phyloP scores from a whole-genome alignment of 2,888 invertebrate genomes.

The Drosophila melanocephala region DNA sequence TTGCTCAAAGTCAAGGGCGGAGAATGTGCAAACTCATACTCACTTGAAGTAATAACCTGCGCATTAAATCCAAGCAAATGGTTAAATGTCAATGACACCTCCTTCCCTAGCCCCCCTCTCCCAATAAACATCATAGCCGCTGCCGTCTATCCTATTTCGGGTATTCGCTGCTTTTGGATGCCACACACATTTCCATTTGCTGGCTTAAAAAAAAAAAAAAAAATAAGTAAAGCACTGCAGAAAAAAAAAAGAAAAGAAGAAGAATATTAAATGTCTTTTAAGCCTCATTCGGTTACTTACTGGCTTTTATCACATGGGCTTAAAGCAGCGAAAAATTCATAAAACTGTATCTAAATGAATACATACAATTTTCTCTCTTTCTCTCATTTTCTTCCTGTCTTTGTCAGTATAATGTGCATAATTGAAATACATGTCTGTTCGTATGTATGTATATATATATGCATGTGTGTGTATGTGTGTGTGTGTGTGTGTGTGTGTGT shows the following conservation, averaged over 20 bases:
- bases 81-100: slow-evolving; percentile 5
- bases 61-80: slow-evolving; percentile 6
- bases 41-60: not conserved
- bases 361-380: not conserved
- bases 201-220: slow-evolving; percentile 2
- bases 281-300: slow-evolving; percentile 60
- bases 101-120: not conserved
- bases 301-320: slow-evolving; percentile 66
- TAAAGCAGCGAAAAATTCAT: slow-evolving; percentile 38
- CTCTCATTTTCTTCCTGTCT: not conserved
- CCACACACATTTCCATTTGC: not conserved
- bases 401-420: slow-evolving; percentile 55
- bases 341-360: slow-evolving; percentile 29
- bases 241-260: not conserved
- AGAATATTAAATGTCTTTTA: slow-evolving; percentile 65
- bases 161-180: not conserved
- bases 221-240: slow-evolving; percentile 8
- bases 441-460: not conserved
- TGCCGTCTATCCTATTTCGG: too few relatives aligned
- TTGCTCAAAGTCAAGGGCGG: not conserved
- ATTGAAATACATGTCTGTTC: slow-evolving; percentile 64
- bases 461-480: slow-evolving; percentile 4
- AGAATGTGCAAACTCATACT: not conserved
- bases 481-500: slow-evolving; percentile 1
- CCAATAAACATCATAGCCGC: not conserved